Conservation (phyloP, 1,140 invertebrate genomes). For the Maconellicoccus hirsutus region DNA sequence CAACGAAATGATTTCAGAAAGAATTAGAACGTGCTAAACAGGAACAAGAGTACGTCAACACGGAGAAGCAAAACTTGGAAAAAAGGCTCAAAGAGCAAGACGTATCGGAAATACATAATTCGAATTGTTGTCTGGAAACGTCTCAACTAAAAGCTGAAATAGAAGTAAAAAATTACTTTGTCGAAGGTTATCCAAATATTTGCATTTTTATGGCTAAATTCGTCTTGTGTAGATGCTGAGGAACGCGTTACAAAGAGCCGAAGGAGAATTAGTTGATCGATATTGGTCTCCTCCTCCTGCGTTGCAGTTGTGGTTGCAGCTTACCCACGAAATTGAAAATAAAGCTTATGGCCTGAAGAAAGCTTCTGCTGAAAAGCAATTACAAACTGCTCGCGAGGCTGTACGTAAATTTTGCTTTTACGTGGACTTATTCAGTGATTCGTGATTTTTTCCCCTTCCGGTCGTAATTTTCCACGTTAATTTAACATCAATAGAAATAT, state of each 20-base stretch:
- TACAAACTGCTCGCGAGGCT: slow-evolving; percentile 76
- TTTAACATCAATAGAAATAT: no score
- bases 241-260: slow-evolving; percentile 66
- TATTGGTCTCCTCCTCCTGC: slow-evolving; percentile 75
- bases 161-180: slow-evolving; percentile 51
- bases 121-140: slow-evolving; percentile 68
- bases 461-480: no score
- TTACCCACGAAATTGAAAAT: slow-evolving; percentile 89
- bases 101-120: slow-evolving; percentile 48
- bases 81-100: slow-evolving; percentile 56
- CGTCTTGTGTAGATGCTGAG: slow-evolving; percentile 50
- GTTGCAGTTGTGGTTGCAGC: slow-evolving; percentile 85
- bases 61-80: slow-evolving; percentile 71
- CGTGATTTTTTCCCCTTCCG: no score
- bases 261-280: slow-evolving; percentile 75
- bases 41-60: slow-evolving; percentile 60
- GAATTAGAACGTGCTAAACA: slow-evolving; percentile 47
- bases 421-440: no score
- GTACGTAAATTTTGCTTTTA: slow-evolving; percentile 41
- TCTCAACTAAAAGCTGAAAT: slow-evolving; percentile 70
- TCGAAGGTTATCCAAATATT: not conserved
- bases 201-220: not conserved
- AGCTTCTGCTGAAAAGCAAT: slow-evolving; percentile 66
- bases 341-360: slow-evolving; percentile 78
- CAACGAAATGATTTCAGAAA: slow-evolving; percentile 44